Percentiles rank a stretch among this genome's conserved stretches.
phyloP scores from a whole-genome alignment of 2,888 invertebrate genomes.

The Papilio protenor region DNA sequence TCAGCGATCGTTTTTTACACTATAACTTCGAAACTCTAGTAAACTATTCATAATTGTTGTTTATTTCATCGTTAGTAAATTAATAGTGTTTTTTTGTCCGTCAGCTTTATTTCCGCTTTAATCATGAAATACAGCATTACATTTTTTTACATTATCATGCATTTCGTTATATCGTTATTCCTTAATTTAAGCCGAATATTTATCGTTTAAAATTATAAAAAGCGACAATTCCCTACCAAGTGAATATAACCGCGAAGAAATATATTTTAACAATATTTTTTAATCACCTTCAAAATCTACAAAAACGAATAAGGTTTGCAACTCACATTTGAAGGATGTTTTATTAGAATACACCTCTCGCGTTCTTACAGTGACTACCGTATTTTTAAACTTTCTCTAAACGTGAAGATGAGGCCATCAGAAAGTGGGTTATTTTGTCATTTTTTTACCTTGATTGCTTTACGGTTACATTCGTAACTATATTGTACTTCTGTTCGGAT shows the following conservation, averaged over 20 bases:
- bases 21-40: too few relatives aligned
- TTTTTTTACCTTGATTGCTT: not conserved
- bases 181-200: not conserved
- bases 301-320: not conserved
- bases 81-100: too few relatives aligned
- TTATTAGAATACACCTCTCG: not conserved
- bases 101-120: not conserved
- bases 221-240: not conserved
- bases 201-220: not conserved
- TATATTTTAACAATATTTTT: not conserved
- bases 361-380: constrained; percentile 1
- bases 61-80: too few relatives aligned
- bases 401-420: constrained; percentile 2
- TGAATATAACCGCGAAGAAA: not conserved
- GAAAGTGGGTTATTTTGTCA: constrained; percentile 13
- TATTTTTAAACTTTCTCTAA: constrained; percentile 26
- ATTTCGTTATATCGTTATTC: not conserved
- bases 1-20: too few relatives aligned
- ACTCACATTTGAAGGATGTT: not conserved
- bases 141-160: too few relatives aligned
- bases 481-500: not conserved
- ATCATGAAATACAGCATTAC: not conserved
- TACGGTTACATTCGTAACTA: constrained; percentile 1
- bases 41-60: too few relatives aligned
- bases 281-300: not conserved